Evolutionary conservation across 2,797 vertebrate genomes (phyloP), one percentile per base, ranked within the genome.

Genomic region (Emydoidea blandingii): DNA sequence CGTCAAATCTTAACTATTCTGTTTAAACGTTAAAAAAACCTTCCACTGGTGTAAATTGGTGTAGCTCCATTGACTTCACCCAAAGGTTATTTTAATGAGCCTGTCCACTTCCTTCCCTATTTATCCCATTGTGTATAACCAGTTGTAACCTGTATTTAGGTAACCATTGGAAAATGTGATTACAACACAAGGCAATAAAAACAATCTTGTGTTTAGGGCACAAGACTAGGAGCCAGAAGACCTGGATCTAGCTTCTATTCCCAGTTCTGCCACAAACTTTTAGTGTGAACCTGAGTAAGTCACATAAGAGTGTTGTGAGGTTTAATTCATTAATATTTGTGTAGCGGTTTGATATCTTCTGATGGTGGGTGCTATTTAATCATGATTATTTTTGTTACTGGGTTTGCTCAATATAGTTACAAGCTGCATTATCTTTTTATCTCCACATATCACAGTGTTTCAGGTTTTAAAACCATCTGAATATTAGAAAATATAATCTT

Each of bases 391-490:
- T 27, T 41, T 53, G 25, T 79, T 94, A 19, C 72, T 89, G 86
- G 34, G n/a, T 79, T 91, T 81, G 74, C 89, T 91, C 86, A 72
- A 37, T 93, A 82, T 56, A 89, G 87, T 89, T 83, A 90, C 12
- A 68, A 27, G 29, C 92, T 41, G 86, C 31, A 21, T 90, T 92
- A 68, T 19, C 21, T 76, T 96, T 95, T 94, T 88, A 88, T 79
- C 90, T 93, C 86, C 88, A 78, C 25, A 23, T 82, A n/a, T 91
- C 89, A 50, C 81, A 79, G 50, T 8, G 15, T 90, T 93, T 83
- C 31, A 80, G 47, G 21, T 78, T 95, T 96, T 91, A 82, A 94
- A 95, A 90, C 37, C 79, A 92, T 68, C 72, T 79, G 52, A 76
- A 89, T 85, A 53, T 65, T 12, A 88, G 91, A 83, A 95, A 86